Conservation (phyloP, 2,113 vertebrate species). For the Stigmatopora nigra region DNA sequence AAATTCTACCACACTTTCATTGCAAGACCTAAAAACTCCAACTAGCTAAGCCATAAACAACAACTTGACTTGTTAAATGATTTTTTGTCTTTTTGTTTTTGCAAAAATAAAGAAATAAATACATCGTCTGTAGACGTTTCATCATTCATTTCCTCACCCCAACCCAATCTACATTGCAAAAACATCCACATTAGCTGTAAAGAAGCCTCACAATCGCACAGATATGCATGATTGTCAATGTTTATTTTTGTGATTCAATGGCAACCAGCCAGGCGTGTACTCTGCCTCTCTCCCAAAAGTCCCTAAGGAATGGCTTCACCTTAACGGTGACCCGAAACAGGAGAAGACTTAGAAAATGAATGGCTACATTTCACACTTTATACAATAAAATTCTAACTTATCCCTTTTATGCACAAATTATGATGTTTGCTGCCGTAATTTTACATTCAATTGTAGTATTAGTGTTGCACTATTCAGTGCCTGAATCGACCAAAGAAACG, state of each 20-base stretch:
- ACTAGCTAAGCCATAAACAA: too few relatives aligned
- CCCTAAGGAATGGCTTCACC: neutral
- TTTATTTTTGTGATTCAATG: neutral
- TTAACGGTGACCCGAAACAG: neutral
- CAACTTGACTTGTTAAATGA: too few relatives aligned
- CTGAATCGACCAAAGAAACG: too few relatives aligned
- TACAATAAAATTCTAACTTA: neutral
- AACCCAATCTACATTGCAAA: neutral
- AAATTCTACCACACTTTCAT: neutral
- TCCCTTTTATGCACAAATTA: too few relatives aligned
- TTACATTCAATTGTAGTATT: too few relatives aligned
- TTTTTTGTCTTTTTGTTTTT: too few relatives aligned
- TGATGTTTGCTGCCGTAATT: too few relatives aligned
- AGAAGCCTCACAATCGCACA: neutral
- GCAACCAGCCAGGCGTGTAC: neutral
- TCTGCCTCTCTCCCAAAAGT: neutral
- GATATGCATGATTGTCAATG: neutral
- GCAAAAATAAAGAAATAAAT: too few relatives aligned
- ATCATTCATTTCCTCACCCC: too few relatives aligned
- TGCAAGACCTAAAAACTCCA: neutral
- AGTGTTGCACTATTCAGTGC: too few relatives aligned
- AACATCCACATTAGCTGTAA: neutral
- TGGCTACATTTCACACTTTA: neutral
- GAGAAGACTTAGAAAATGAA: neutral
- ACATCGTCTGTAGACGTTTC: too few relatives aligned